Evolutionary conservation across 64 coral and sea anemone genomes (phyloP).

Genomic region (Actinia equina): DNA sequence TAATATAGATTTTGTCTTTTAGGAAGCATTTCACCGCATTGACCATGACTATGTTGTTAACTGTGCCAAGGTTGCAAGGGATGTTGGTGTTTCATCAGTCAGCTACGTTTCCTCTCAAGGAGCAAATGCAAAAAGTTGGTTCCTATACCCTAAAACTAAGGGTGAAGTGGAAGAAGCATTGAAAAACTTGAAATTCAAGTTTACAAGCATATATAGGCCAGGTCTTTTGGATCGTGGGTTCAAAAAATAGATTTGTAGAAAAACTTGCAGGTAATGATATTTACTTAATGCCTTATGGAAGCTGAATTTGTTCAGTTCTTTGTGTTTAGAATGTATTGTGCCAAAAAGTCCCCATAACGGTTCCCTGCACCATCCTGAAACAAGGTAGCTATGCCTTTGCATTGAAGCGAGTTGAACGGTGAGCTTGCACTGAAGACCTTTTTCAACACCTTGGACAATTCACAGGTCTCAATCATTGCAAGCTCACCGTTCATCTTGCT

Average conservation of each 20-base stretch:
- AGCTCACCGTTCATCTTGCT: no score
- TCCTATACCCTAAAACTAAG: conserved; percentile 50
- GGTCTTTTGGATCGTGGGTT: conserved; percentile 78
- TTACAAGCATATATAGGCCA: conserved; percentile 85
- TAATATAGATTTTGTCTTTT: background rate
- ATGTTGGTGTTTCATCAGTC: conserved; percentile 50
- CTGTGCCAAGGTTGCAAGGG: conserved; percentile 88
- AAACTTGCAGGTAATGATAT: conserved; percentile 60
- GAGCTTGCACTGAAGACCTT: no score
- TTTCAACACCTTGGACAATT: no score
- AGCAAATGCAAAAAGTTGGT: conserved; percentile 65
- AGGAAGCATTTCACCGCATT: conserved; percentile 81
- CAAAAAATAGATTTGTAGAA: conserved; percentile 74
- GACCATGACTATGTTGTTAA: conserved; percentile 93
- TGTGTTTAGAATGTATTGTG: no score
- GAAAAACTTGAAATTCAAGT: conserved; percentile 64
- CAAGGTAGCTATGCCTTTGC: no score
- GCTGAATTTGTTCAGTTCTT: no score
- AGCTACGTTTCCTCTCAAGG: conserved; percentile 61
- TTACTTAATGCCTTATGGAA: no score
- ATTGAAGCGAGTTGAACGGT: no score
- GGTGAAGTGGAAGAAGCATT: conserved; percentile 69
- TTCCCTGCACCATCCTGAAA: no score
- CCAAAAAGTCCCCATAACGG: no score
- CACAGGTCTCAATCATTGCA: no score